Conservation (phyloP, 2,888 invertebrate species). For the Colostygia pectinataria region DNA sequence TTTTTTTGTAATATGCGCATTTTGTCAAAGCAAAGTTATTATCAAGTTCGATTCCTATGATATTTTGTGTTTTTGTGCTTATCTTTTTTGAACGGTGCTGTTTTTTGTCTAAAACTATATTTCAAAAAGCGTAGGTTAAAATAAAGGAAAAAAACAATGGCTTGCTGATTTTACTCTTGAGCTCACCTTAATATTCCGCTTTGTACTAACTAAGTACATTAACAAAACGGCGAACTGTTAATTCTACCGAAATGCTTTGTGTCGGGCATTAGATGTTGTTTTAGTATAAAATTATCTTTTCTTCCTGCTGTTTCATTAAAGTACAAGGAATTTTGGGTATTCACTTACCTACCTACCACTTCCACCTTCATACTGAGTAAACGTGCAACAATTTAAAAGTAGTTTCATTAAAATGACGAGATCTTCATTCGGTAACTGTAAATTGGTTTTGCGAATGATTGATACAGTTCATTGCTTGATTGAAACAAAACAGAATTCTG, state of each 20-base stretch:
- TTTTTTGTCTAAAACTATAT: too few species aligned
- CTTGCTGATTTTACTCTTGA: not conserved
- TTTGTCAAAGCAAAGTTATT: too few species aligned
- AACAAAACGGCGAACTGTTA: constrained; percentile 57
- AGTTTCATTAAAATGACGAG: not conserved
- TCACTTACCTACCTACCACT: too few species aligned
- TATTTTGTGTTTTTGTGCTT: too few species aligned
- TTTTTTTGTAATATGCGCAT: too few species aligned
- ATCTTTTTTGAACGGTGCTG: too few species aligned
- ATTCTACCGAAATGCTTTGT: constrained; percentile 39
- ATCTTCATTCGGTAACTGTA: constrained; percentile 4
- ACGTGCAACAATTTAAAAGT: not conserved
- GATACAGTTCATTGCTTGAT: constrained; percentile 32
- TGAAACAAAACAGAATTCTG: constrained; percentile 36
- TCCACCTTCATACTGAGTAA: not conserved
- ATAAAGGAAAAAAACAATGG: constrained; percentile 1
- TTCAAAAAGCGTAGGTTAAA: too few species aligned
- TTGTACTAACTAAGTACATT: constrained; percentile 59
- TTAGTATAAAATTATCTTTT: constrained; percentile 17
- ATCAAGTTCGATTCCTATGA: too few species aligned
- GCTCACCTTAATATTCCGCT: constrained; percentile 58
- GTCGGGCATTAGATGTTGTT: constrained; percentile 26
- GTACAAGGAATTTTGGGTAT: not conserved
- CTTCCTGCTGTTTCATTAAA: not conserved
- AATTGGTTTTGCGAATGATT: constrained; percentile 13